Percentiles rank a stretch among this genome's conserved stretches.
phyloP scores from a whole-genome alignment of 2,888 invertebrate genomes.

The Ophion costatus region DNA sequence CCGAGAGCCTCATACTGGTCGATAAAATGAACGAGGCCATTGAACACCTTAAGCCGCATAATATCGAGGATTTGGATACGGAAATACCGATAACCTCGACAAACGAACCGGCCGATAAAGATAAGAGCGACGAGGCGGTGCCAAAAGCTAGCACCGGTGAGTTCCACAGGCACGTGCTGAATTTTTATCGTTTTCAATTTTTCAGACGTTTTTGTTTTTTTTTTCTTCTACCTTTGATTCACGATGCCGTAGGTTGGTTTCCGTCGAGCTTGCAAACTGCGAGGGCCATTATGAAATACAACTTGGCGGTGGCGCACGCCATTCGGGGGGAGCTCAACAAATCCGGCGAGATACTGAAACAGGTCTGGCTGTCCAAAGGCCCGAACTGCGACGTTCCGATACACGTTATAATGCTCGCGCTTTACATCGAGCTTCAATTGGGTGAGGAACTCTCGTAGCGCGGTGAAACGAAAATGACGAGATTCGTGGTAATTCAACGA shows the following conservation, averaged over 20 bases:
- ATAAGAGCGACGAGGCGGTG: slow-evolving; percentile 66
- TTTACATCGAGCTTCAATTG: slow-evolving; percentile 88
- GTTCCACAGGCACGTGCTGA: neutral
- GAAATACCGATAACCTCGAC: slow-evolving; percentile 78
- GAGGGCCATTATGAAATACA: slow-evolving; percentile 90
- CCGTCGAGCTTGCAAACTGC: slow-evolving; percentile 88
- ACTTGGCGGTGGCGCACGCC: slow-evolving; percentile 91
- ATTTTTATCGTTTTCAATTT: neutral
- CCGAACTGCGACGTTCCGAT: slow-evolving; percentile 85
- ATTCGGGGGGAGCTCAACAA: slow-evolving; percentile 90
- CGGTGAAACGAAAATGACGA: neutral
- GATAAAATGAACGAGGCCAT: slow-evolving; percentile 94
- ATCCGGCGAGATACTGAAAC: slow-evolving; percentile 85
- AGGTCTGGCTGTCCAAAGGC: slow-evolving; percentile 85
- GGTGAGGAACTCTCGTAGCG: slow-evolving; percentile 82
- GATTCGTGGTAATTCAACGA: no score
- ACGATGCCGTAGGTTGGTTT: slow-evolving; percentile 85
- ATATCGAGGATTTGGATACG: slow-evolving; percentile 86
- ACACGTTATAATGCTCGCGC: slow-evolving; percentile 87
- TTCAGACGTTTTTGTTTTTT: slow-evolving; percentile 1
- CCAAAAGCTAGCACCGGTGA: slow-evolving; percentile 44
- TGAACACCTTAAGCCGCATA: slow-evolving; percentile 91
- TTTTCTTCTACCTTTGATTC: neutral
- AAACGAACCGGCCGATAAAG: slow-evolving; percentile 72
- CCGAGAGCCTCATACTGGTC: slow-evolving; percentile 93